These are phyloP conservation scores for Barbus barbus DNA, from an alignment of 2,113 vertebrate species.

Conservation along the genomic window DNA sequence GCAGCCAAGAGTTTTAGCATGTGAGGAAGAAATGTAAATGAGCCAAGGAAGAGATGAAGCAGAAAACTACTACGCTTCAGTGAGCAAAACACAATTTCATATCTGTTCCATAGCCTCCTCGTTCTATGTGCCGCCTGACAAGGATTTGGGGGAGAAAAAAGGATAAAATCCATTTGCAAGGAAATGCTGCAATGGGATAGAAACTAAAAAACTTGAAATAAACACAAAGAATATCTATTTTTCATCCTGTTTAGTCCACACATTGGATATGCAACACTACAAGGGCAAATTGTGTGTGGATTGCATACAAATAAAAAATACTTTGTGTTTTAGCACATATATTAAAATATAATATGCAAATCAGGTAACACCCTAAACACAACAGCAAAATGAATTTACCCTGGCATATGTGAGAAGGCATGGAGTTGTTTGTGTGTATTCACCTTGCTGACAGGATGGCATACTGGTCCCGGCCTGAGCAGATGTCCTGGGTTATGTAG, in stretches of 20 bases:
- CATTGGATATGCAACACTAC: not conserved
- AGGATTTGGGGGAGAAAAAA: not conserved
- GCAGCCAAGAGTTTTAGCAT: constrained; percentile 6
- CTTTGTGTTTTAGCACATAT: not conserved
- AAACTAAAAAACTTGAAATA: not conserved
- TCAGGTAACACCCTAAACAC: not conserved
- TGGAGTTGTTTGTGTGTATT: constrained; percentile 31
- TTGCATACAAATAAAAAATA: not conserved
- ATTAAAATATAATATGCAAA: constrained; percentile 8
- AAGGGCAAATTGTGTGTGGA: not conserved
- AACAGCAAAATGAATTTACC: not conserved
- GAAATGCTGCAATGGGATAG: not conserved
- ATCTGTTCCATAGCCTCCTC: constrained; percentile 1
- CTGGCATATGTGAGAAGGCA: not conserved
- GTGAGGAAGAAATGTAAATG: constrained; percentile 36
- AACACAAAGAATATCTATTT: not conserved
- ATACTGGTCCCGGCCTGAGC: constrained; percentile 86
- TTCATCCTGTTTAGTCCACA: not conserved
- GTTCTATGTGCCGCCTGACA: not conserved
- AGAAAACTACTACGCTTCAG: not conserved
- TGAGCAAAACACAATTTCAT: constrained; percentile 8
- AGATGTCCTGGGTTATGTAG: constrained; percentile 96
- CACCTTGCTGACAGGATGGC: constrained; percentile 94
- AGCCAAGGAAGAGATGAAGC: not conserved
- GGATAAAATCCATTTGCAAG: constrained; percentile 13